phyloP scores from a whole-genome alignment of 2,113 vertebrate genomes.

The Malurus melanocephalus region DNA sequence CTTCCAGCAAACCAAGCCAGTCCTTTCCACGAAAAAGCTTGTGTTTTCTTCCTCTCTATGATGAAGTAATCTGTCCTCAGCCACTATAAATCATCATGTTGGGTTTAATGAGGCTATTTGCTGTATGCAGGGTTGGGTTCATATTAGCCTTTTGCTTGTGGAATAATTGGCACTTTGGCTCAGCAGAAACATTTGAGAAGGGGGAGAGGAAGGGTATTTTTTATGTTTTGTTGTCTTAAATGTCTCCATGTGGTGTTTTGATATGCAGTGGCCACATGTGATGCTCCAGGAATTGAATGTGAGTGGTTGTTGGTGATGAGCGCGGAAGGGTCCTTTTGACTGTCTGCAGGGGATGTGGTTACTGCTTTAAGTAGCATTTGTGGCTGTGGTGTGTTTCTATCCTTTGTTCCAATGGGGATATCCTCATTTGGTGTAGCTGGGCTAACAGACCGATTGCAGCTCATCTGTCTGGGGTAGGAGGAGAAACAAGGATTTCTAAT shows the following conservation, averaged over 20 bases:
- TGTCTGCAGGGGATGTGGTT: background rate
- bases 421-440: background rate
- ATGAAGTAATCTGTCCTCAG: background rate
- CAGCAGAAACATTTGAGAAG: background rate
- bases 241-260: background rate
- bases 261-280: accelerated
- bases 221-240: background rate
- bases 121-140: background rate
- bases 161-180: background rate
- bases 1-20: background rate
- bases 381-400: background rate
- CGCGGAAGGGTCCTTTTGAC: accelerated
- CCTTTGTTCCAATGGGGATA: accelerated
- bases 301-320: background rate
- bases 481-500: background rate
- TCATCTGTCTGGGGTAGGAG: background rate
- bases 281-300: background rate
- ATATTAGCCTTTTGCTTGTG: background rate
- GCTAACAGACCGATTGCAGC: background rate
- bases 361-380: background rate
- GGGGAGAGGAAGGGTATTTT: background rate
- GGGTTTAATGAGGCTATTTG: background rate
- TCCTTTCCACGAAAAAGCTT: background rate
- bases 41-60: background rate
- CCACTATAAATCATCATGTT: background rate